Percentiles rank a stretch among this genome's conserved stretches.
These are phyloP conservation scores for Argentina silus DNA, from an alignment of 2,797 vertebrate genomes.

Conservation along the genomic window DNA sequence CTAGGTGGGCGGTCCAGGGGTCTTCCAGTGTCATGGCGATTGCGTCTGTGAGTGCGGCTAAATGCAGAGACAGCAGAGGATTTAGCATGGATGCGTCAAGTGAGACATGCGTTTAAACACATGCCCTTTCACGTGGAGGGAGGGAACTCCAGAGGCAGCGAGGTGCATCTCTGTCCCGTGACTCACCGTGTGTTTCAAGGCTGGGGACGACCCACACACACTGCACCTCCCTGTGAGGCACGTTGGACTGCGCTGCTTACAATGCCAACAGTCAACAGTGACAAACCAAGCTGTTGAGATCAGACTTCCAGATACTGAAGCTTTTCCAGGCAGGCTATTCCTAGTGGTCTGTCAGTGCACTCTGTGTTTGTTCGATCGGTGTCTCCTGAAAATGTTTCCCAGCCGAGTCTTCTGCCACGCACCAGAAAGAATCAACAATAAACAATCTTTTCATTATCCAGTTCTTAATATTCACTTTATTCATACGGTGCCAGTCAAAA, in stretches of 20 bases:
- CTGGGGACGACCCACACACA: constrained; percentile 37
- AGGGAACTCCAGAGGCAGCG: constrained; percentile 60
- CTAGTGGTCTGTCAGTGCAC: no score
- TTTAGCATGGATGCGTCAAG: constrained; percentile 47
- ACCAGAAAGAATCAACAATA: no score
- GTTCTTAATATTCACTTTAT: no score
- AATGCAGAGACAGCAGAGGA: constrained; percentile 30
- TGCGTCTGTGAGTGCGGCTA: constrained; percentile 13
- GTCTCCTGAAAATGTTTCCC: no score
- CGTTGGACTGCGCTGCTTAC: constrained; percentile 45
- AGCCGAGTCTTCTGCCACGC: no score
- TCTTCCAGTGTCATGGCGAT: constrained; percentile 14
- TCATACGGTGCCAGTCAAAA: no score
- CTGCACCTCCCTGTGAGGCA: constrained; percentile 10
- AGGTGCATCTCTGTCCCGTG: constrained; percentile 65
- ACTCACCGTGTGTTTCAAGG: constrained; percentile 59
- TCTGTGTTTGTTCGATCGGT: no score
- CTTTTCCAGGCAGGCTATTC: not conserved
- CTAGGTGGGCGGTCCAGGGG: not conserved
- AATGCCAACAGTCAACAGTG: constrained; percentile 15
- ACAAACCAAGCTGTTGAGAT: not conserved
- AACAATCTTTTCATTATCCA: no score
- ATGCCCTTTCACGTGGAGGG: constrained; percentile 44
- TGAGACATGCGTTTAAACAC: constrained; percentile 56
- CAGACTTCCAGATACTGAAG: not conserved